Evolutionary conservation across 2,888 invertebrate genomes (phyloP).

Genomic region (Caradrina kadenii): DNA sequence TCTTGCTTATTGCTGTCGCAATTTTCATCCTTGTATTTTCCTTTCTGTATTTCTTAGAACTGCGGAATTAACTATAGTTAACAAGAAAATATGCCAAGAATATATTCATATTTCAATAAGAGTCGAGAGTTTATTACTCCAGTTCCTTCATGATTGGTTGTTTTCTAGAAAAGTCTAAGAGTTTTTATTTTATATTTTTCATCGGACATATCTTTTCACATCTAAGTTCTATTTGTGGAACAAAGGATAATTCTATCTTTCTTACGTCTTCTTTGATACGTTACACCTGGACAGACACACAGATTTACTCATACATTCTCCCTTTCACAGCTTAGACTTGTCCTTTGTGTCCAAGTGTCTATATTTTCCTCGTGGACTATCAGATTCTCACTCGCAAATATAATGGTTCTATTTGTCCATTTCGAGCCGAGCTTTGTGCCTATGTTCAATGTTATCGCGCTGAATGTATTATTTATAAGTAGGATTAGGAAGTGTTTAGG

Average conservation of each 20-base stretch:
- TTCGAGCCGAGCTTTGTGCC: slow-evolving; percentile 54
- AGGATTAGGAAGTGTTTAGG: slow-evolving; percentile 49
- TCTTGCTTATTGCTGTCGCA: neutral
- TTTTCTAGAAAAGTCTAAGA: neutral
- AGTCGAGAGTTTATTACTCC: neutral
- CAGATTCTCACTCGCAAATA: slow-evolving; percentile 63
- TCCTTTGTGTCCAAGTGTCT: slow-evolving; percentile 59
- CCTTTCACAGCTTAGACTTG: slow-evolving; percentile 47
- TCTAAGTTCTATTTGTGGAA: neutral
- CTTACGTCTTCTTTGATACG: neutral
- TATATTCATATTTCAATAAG: neutral
- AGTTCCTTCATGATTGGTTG: neutral
- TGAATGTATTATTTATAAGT: slow-evolving; percentile 66
- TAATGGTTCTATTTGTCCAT: slow-evolving; percentile 68
- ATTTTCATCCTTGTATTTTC: slow-evolving; percentile 8
- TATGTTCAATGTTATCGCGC: slow-evolving; percentile 60
- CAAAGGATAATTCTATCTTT: neutral
- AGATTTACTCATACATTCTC: slow-evolving; percentile 51
- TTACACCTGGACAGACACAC: slow-evolving; percentile 31
- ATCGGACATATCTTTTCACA: neutral
- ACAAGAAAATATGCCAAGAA: neutral
- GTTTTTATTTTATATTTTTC: neutral
- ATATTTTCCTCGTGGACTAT: slow-evolving; percentile 55
- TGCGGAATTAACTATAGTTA: neutral
- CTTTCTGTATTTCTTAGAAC: slow-evolving; percentile 11